These are phyloP conservation scores for Eurystomus gularis DNA, from an alignment of 2,113 vertebrate species.

Conservation along the genomic window DNA sequence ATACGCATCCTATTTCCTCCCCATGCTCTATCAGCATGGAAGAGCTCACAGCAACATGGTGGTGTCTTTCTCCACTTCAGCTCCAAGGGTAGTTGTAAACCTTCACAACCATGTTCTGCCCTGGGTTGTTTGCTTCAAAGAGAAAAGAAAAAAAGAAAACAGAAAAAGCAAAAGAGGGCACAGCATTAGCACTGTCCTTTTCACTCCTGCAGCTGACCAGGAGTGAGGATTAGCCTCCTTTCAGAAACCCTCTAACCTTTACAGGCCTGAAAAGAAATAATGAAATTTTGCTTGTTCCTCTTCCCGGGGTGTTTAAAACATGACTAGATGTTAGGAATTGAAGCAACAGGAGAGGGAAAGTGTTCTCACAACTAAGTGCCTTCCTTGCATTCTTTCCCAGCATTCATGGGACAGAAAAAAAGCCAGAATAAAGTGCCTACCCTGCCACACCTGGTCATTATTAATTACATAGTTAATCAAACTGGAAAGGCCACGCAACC, in stretches of 20 bases:
- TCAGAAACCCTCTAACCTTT: background rate
- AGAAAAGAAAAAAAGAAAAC: background rate
- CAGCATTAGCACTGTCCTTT: background rate
- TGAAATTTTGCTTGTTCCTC: background rate
- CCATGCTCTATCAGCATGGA: background rate
- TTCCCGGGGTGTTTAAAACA: background rate
- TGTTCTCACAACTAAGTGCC: background rate
- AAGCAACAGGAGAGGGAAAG: background rate
- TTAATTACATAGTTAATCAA: slow-evolving; percentile 35
- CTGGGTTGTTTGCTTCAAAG: background rate
- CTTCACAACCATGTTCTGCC: background rate
- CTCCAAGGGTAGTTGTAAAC: background rate
- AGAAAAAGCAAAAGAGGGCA: background rate
- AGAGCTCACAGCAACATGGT: background rate
- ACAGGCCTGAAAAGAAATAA: background rate
- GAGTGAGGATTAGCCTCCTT: background rate
- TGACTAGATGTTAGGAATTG: background rate
- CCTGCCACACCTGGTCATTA: background rate
- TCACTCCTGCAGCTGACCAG: background rate
- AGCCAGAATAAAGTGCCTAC: background rate
- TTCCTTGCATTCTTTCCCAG: slow-evolving; percentile 6
- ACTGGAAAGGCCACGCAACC: background rate
- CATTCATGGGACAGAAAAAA: background rate
- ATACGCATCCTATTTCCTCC: background rate
- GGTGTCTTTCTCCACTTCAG: background rate